Evolutionary conservation across 2,888 invertebrate species (phyloP).

Genomic region (Campoletis raptor): DNA sequence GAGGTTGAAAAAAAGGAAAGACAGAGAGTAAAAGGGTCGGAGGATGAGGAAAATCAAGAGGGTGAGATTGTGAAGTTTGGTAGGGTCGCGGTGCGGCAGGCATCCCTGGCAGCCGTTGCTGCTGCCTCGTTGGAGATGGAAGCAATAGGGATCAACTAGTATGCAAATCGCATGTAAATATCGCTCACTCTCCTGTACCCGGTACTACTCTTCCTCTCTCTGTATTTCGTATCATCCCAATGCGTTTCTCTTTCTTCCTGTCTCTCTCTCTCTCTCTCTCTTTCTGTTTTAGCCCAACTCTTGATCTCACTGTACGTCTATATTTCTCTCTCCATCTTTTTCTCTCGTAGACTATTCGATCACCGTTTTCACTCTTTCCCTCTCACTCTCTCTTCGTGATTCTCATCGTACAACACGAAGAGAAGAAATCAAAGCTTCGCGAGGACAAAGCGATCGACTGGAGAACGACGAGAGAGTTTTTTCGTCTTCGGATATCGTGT

Average conservation of each 20-base stretch:
- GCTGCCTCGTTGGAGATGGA: slow-evolving; percentile 84
- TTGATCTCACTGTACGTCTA: slow-evolving; percentile 44
- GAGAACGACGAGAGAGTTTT: slow-evolving; percentile 30
- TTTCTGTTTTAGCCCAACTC: slow-evolving; percentile 62
- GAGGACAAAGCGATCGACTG: slow-evolving; percentile 78
- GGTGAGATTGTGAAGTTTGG: slow-evolving; percentile 62
- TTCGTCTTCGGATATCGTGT: slow-evolving; percentile 9
- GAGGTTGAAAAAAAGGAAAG: slow-evolving; percentile 25
- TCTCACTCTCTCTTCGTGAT: slow-evolving; percentile 57
- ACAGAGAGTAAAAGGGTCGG: slow-evolving; percentile 57
- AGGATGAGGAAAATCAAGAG: slow-evolving; percentile 67
- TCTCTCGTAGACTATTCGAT: slow-evolving; percentile 59
- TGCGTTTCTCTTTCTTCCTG: slow-evolving; percentile 55
- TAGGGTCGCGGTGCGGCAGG: slow-evolving; percentile 71
- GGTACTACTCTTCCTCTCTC: slow-evolving; percentile 75
- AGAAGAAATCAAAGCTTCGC: slow-evolving; percentile 83
- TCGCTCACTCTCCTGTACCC: slow-evolving; percentile 83
- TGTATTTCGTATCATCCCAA: slow-evolving; percentile 70
- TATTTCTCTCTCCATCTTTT: slow-evolving; percentile 51
- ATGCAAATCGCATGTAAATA: slow-evolving; percentile 85
- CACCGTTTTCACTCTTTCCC: slow-evolving; percentile 25
- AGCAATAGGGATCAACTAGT: slow-evolving; percentile 85
- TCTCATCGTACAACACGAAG: slow-evolving; percentile 70
- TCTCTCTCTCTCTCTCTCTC: slow-evolving; percentile 59
- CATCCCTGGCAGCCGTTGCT: slow-evolving; percentile 78